Evolutionary conservation across 2,113 vertebrate genomes (phyloP), one percentile per base, ranked within the genome.

Genomic region (Connochaetes taurinus): DNA sequence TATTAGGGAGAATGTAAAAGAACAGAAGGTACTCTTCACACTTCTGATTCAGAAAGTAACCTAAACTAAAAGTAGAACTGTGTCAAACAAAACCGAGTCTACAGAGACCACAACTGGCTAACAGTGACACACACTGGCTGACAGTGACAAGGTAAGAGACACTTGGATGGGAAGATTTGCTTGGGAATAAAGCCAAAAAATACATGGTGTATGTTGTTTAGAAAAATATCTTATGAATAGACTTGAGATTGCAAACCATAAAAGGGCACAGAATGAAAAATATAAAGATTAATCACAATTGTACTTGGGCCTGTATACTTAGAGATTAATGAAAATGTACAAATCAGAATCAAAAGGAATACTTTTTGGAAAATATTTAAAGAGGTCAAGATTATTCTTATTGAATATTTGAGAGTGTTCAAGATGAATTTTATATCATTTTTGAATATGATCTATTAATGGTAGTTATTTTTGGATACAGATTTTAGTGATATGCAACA

Each of bases 1-100:
- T 74, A 86, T 96, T 78, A 67, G 25, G 67, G 80, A 60, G 53
- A 86, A 92, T 85, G 57, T 85, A 89, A 90, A 91, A 92, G 71
- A 90, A 92, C 55, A 94, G 67, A 98, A 93, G n/a, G 36, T 58
- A 31, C 23, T 85, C 8, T 82, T 97, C 58, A 60, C 83, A 89
- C 64, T 93, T 84, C 31, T 83, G n/a, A 95, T 71, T 96, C 93
- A 95, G 80, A 85, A 96, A 91, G 67, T 47, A 91, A 93, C 78
- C 4, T 67, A 89, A 95, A 91, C 71, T 95, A 94, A 83, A 92
- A 89, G 67, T 82, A 76, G 33, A 91, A 43, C 33, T 89, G 27
- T 94, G 76, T 91, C 87, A 89, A 94, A 95, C 4, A 85, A 92
- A 45, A 17, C 58, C 53, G 50, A 84, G 14, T 87, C 80, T 57